Evolutionary conservation across 2,888 invertebrate species (phyloP).

Genomic region (Fragum fragum): DNA sequence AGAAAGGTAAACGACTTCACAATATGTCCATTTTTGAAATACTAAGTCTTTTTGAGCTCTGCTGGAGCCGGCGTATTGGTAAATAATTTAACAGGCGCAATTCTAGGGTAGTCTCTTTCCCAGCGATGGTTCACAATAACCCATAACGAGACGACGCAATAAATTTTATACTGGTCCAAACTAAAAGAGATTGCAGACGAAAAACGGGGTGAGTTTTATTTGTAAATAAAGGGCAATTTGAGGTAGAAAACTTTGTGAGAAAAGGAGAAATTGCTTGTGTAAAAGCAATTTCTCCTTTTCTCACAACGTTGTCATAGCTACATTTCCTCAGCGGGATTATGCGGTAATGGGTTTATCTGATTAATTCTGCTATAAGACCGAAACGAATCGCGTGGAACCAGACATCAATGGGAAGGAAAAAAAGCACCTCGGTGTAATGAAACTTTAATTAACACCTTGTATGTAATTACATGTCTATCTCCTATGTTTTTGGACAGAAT

Average conservation of each 20-base stretch:
- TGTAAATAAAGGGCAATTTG: too few relatives aligned
- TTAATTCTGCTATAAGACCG: not conserved
- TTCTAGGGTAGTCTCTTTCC: too few relatives aligned
- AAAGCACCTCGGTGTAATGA: not conserved
- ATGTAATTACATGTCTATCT: slow-evolving; percentile 6
- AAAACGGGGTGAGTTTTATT: too few relatives aligned
- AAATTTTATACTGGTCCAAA: too few relatives aligned
- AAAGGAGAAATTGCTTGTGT: slow-evolving; percentile 3
- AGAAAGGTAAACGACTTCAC: too few relatives aligned
- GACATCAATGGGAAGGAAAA: not conserved
- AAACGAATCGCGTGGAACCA: not conserved
- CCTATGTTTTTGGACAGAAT: not conserved
- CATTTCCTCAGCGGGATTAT: not conserved
- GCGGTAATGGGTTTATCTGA: not conserved
- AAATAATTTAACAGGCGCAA: too few relatives aligned
- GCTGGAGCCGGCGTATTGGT: too few relatives aligned
- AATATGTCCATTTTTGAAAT: too few relatives aligned
- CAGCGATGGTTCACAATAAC: too few relatives aligned
- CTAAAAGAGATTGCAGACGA: too few relatives aligned
- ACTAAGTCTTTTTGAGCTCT: too few relatives aligned
- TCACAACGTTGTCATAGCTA: not conserved
- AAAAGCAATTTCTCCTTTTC: not conserved
- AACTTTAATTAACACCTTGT: not conserved
- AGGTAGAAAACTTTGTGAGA: slow-evolving; percentile 4
- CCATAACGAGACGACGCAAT: too few relatives aligned